phyloP scores from a whole-genome alignment of 2,888 invertebrate genomes.

The Folsomia manolachei region DNA sequence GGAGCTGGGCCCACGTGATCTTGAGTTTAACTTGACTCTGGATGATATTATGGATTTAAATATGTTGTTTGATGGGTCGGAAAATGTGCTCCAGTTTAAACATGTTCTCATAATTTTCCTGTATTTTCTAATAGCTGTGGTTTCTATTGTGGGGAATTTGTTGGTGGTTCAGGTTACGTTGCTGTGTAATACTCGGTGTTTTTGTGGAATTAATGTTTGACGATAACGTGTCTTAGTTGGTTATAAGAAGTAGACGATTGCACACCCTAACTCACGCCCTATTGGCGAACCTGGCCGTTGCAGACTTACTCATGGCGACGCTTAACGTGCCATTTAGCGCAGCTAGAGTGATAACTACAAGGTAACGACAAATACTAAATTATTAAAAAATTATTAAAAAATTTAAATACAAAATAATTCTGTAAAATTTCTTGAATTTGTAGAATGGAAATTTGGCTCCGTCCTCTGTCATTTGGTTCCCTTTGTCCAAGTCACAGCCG shows the following conservation, averaged over 20 bases:
- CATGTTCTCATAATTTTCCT: conserved; percentile 43
- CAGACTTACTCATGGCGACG: conserved; percentile 53
- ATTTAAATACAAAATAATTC: no score
- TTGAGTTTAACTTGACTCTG: conserved; percentile 44
- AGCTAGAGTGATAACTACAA: conserved; percentile 53
- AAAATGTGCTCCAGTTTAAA: conserved; percentile 35
- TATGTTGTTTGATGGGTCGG: conserved; percentile 34
- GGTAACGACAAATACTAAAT: no score
- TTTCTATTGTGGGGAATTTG: conserved; percentile 48
- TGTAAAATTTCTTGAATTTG: no score
- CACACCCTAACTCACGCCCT: conserved; percentile 61
- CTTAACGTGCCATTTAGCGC: conserved; percentile 57
- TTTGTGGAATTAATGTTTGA: background rate
- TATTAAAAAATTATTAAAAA: no score
- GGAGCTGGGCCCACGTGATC: conserved; percentile 24
- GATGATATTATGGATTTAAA: conserved; percentile 47
- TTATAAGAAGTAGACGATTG: conserved; percentile 58
- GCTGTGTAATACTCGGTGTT: background rate
- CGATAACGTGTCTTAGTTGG: conserved; percentile 52
- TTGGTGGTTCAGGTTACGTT: conserved; percentile 49
- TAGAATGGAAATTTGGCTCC: conserved; percentile 56
- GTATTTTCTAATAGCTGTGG: conserved; percentile 43
- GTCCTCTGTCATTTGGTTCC: conserved; percentile 55
- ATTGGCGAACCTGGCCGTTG: conserved; percentile 59
- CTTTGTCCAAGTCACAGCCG: conserved; percentile 55